Percentiles rank a stretch among this genome's conserved stretches.
Evolutionary conservation across 2,797 vertebrate species (phyloP).

Genomic region (Sarcophilus harrisii): DNA sequence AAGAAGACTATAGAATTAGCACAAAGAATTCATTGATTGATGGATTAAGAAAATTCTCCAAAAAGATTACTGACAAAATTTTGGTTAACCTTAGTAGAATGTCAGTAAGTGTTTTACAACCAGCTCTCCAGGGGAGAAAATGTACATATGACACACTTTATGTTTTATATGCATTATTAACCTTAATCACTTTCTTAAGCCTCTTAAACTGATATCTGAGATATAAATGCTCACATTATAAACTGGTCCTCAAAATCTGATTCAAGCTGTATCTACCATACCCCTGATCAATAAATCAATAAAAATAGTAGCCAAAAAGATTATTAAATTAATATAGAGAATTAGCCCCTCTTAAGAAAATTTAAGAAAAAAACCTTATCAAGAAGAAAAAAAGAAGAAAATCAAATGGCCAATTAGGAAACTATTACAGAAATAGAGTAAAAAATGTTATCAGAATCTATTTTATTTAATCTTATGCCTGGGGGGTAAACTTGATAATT

Average conservation of each 20-base stretch:
- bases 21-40: neutral
- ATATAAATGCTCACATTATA: neutral
- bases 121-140: neutral
- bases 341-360: too few species aligned
- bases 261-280: neutral
- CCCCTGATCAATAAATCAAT: neutral
- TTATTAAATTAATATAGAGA: too few species aligned
- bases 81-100: neutral
- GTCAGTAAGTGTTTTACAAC: neutral
- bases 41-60: neutral
- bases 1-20: neutral
- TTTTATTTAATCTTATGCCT: neutral
- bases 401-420: neutral
- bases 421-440: neutral
- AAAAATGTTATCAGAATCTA: neutral
- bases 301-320: too few species aligned
- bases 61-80: neutral
- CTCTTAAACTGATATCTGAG: neutral
- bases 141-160: neutral
- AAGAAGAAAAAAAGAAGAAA: neutral
- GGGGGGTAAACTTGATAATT: neutral
- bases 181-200: neutral
- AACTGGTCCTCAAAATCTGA: neutral
- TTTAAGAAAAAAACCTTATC: neutral
- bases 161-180: neutral